phyloP scores from a whole-genome alignment of 2,113 vertebrate genomes.

The Hylia prasina region DNA sequence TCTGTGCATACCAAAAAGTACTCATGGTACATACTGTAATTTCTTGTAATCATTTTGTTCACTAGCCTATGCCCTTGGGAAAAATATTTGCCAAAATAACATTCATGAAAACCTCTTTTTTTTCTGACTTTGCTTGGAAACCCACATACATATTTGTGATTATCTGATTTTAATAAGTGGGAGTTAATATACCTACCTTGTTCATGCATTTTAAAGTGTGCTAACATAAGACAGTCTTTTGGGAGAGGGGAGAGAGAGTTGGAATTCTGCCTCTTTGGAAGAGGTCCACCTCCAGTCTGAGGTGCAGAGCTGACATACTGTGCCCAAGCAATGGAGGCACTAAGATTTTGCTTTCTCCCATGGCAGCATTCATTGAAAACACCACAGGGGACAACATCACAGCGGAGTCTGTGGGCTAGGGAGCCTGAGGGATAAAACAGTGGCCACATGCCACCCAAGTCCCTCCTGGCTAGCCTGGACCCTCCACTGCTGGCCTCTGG shows the following conservation, averaged over 20 bases:
- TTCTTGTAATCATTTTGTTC: background rate
- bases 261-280: background rate
- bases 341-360: background rate
- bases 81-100: slow-evolving; percentile 18
- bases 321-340: background rate
- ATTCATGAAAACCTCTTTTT: background rate
- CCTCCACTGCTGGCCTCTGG: accelerated
- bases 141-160: background rate
- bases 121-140: background rate
- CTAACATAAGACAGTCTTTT: background rate
- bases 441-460: background rate
- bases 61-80: background rate
- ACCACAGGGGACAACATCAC: background rate
- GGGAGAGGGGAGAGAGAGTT: background rate
- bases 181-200: background rate
- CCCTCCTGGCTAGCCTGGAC: background rate
- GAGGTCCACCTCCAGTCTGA: background rate
- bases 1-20: background rate
- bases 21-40: background rate
- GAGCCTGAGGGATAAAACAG: background rate
- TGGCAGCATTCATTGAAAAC: background rate
- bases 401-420: background rate
- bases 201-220: background rate
- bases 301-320: background rate
- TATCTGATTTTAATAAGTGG: background rate